Base-by-base conservation (phyloP, 2,797 vertebrate species). In the Enteromius radiatus region DNA sequence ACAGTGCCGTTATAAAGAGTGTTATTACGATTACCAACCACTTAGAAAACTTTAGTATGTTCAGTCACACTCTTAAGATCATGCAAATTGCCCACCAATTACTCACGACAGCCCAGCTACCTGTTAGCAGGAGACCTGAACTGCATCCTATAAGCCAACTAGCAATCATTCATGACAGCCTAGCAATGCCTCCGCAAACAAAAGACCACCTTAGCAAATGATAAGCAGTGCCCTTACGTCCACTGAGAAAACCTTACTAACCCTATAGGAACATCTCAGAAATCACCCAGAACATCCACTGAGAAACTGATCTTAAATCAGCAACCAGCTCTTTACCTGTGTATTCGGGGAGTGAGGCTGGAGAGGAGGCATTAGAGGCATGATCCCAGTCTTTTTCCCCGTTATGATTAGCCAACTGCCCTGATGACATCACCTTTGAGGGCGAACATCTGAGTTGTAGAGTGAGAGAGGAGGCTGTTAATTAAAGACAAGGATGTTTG, bases 331-430 rank as follows among this genome's bases (percentile, higher is more conserved):
- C 45, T 88, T 86, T 86, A 97, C 97, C 97, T 9, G 96, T 97
- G 91, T 97, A 97, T 86, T 98, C 97, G 0, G 94, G 95, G 76
- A 95, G 89, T 0, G 95, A 95, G 0, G 95, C 95, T 0, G 96
- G 95, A 0, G 96, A 96, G 0, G 94, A 95, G 63, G 95, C 96
- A 0, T 92, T 96, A 26, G 95, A 96, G 3, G 92, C 93, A 0
- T 91, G 92, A 67, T 97, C 96, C 88, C 93, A 95, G 87, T 97
- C 96, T 11, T 95, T 95, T 2, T 96, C 96, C 7, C 94, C 93
- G 15, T 93, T 95, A 85, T 93, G 94, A 87, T 91, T 94, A 1
- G 92, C 86, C 19, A 91, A 89, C 69, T 91, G 92, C 85, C 91
- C 95, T 0, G 95, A 95, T 36, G 95, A 95, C 91, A 92, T 89